Conservation (phyloP, 2,797 vertebrate species). For the Spinibarbus caldwelli region DNA sequence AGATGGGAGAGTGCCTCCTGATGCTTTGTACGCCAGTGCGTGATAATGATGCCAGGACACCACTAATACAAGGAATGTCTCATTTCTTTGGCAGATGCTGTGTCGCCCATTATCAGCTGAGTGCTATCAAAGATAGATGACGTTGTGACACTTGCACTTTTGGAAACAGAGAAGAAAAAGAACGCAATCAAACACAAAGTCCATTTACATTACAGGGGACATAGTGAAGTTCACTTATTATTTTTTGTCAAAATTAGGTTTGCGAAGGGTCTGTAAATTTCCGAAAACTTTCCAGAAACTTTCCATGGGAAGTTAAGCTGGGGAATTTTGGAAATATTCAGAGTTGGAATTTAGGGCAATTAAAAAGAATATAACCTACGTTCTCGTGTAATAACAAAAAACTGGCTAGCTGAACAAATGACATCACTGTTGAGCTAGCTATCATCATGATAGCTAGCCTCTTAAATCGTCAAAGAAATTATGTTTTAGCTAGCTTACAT, state of each 20-base stretch:
- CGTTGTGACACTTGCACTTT: neutral
- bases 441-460: too few species aligned
- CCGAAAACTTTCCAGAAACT: too few species aligned
- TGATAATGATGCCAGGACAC: neutral
- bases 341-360: neutral
- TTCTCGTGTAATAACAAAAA: too few species aligned
- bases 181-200: neutral
- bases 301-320: neutral
- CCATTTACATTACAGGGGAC: neutral
- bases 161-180: neutral
- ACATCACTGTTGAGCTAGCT: too few species aligned
- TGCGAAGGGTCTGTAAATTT: neutral
- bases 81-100: slow-evolving; percentile 16
- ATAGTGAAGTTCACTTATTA: neutral
- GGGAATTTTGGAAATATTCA: neutral
- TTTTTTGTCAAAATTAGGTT: neutral
- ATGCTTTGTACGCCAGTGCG: neutral
- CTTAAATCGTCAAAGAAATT: too few species aligned
- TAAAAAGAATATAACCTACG: too few species aligned
- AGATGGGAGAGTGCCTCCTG: neutral
- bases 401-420: too few species aligned
- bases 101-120: slow-evolving; percentile 15
- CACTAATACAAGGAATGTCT: slow-evolving; percentile 26
- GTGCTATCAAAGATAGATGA: neutral
- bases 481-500: neutral